Conservation (phyloP, 2,797 vertebrate species). For the Microchirus variegatus region DNA sequence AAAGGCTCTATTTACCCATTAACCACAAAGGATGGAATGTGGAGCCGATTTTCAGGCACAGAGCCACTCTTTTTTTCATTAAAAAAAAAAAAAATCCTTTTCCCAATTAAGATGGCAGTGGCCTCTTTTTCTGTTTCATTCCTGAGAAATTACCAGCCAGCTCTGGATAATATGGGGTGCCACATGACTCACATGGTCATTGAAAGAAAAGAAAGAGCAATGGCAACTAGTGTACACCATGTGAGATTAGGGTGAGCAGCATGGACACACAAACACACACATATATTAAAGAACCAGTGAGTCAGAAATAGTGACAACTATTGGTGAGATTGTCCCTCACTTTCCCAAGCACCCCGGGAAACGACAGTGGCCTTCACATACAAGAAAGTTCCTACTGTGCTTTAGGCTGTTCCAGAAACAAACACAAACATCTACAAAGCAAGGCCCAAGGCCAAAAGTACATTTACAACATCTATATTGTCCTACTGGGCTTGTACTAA, state of each 20-base stretch:
- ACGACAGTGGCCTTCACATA: no score
- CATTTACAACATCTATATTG: no score
- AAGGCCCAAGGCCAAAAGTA: no score
- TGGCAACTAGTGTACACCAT: conserved; percentile 38
- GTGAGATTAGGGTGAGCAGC: conserved; percentile 25
- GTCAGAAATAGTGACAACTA: no score
- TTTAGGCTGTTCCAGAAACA: no score
- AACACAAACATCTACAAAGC: no score
- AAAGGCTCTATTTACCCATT: conserved; percentile 66
- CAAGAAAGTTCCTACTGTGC: no score
- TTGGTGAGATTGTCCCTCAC: no score
- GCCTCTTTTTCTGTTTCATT: conserved; percentile 46
- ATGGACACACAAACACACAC: conserved; percentile 5
- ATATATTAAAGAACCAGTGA: no score
- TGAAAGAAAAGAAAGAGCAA: conserved; percentile 30
- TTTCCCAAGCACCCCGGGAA: no score
- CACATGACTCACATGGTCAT: conserved; percentile 50
- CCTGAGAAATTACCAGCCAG: conserved; percentile 41
- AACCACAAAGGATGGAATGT: conserved; percentile 71
- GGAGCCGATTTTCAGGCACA: conserved; percentile 62
- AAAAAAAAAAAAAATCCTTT: conserved; percentile 4
- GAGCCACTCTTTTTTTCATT: conserved; percentile 26
- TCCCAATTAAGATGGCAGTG: conserved; percentile 72
- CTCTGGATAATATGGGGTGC: conserved; percentile 54
- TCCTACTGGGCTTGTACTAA: no score